Conservation (phyloP, 1,140 invertebrate genomes). For the Plutomurus gul region DNA sequence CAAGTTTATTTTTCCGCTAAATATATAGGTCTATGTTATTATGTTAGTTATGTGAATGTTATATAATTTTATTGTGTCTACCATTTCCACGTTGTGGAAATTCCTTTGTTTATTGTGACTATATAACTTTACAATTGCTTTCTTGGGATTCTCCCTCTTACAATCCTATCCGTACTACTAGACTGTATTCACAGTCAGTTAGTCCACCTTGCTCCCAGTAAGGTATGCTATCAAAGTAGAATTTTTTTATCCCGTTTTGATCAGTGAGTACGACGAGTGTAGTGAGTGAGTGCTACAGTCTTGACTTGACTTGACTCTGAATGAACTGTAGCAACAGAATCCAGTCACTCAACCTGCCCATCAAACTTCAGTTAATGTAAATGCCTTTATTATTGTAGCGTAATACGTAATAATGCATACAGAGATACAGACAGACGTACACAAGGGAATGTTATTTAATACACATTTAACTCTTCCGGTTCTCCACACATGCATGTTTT, state of each 20-base stretch:
- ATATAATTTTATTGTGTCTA: neutral
- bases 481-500: neutral
- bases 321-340: neutral
- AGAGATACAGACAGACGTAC: neutral
- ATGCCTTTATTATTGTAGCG: no score
- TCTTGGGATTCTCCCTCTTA: no score
- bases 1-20: slow-evolving; percentile 12
- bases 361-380: neutral
- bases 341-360: slow-evolving; percentile 17
- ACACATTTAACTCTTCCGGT: slow-evolving; percentile 6
- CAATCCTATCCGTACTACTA: neutral
- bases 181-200: neutral
- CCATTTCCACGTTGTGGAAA: no score
- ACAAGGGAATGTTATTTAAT: slow-evolving; percentile 1
- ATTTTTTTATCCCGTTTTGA: neutral
- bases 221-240: neutral
- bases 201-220: neutral
- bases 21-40: slow-evolving; percentile 18
- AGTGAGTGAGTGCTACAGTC: neutral
- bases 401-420: no score
- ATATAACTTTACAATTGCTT: no score
- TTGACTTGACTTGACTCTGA: neutral
- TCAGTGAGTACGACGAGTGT: neutral
- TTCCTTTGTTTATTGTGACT: no score
- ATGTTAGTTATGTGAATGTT: neutral